Percentiles rank a stretch among this genome's conserved stretches.
Evolutionary conservation across 2,797 vertebrate species (phyloP).

Genomic region (Hippoglossus hippoglossus): DNA sequence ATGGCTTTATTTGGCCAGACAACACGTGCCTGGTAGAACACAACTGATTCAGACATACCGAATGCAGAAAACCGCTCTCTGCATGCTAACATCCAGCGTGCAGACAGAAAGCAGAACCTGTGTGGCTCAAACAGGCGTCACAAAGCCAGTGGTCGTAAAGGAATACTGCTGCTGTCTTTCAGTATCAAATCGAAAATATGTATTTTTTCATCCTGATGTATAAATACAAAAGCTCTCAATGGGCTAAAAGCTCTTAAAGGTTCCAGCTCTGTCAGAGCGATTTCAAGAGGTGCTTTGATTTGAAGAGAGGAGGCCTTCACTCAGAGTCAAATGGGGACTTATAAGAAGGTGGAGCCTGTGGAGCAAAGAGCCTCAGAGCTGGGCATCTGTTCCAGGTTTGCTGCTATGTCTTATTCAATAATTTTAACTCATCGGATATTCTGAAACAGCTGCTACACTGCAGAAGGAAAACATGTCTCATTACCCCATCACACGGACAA

Average conservation of each 20-base stretch:
- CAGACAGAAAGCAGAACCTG: slow-evolving; percentile 7
- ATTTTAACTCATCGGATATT: slow-evolving; percentile 22
- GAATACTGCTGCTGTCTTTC: slow-evolving; percentile 19
- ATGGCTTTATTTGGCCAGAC: slow-evolving; percentile 37
- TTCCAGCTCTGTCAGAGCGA: slow-evolving; percentile 41
- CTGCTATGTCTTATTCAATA: slow-evolving; percentile 31
- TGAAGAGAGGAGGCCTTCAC: slow-evolving; percentile 28
- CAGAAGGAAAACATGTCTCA: slow-evolving; percentile 40
- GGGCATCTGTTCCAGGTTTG: slow-evolving; percentile 38
- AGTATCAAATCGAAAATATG: slow-evolving; percentile 24
- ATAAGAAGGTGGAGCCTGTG: slow-evolving; percentile 23
- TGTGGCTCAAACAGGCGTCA: too few relatives aligned
- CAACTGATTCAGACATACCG: slow-evolving; percentile 13
- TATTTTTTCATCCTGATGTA: slow-evolving; percentile 40
- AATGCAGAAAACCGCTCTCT: slow-evolving; percentile 10
- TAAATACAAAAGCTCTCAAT: slow-evolving; percentile 38
- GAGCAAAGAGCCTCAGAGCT: slow-evolving; percentile 26
- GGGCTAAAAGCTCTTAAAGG: slow-evolving; percentile 33
- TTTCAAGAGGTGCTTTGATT: slow-evolving; percentile 41
- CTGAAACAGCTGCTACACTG: slow-evolving; percentile 40
- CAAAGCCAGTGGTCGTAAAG: background rate
- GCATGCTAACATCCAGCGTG: background rate
- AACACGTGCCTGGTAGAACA: slow-evolving; percentile 33
- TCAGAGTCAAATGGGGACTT: slow-evolving; percentile 39
- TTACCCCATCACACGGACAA: slow-evolving; percentile 3